phyloP scores from a whole-genome alignment of 2,888 invertebrate species.

The Lasiommata megera region DNA sequence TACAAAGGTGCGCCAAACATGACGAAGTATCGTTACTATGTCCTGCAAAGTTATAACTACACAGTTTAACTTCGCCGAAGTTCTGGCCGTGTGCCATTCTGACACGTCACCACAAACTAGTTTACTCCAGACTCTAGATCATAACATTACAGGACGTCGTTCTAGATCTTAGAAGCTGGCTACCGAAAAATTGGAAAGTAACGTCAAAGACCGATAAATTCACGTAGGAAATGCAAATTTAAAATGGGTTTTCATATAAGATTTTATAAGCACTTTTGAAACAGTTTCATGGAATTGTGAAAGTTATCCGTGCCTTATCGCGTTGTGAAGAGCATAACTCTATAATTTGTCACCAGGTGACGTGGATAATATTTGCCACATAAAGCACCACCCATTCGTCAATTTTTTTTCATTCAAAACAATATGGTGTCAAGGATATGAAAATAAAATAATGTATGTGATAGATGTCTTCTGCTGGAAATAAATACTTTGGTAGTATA shows the following conservation, averaged over 20 bases:
- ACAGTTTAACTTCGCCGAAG: slow-evolving; percentile 1
- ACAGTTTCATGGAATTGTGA: not conserved
- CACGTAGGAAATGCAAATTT: slow-evolving; percentile 2
- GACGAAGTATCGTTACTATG: not conserved
- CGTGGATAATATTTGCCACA: not conserved
- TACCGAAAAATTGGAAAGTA: slow-evolving; percentile 10
- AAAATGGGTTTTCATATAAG: slow-evolving; percentile 3
- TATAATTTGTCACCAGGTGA: not conserved
- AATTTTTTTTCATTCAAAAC: too few species aligned
- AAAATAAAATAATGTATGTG: too few species aligned
- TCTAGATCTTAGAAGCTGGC: slow-evolving; percentile 8
- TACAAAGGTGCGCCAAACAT: not conserved
- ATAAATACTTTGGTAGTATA: too few species aligned
- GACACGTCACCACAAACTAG: slow-evolving; percentile 10
- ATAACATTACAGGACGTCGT: not conserved
- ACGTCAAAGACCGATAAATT: slow-evolving; percentile 6
- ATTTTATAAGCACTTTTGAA: slow-evolving; percentile 1
- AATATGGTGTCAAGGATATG: too few species aligned
- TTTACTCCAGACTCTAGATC: slow-evolving; percentile 7
- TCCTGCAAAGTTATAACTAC: not conserved
- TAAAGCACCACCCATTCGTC: not conserved
- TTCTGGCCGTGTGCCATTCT: slow-evolving; percentile 2
- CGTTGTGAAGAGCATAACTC: not conserved
- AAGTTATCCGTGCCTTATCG: not conserved
- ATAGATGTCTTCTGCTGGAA: too few species aligned